Conservation (phyloP, 2,113 vertebrate genomes). For the Istiophorus platypterus region DNA sequence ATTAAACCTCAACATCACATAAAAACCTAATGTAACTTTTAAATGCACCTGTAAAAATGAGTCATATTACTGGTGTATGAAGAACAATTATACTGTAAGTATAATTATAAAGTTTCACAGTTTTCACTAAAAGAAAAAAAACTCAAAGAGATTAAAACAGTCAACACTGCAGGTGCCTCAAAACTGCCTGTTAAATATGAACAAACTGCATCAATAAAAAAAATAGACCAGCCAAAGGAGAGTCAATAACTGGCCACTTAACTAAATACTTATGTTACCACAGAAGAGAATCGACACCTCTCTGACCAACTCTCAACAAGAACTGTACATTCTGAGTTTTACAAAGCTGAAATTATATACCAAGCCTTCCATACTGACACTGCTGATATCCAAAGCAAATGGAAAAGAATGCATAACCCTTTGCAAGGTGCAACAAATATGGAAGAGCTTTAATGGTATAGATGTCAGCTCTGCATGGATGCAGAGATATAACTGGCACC, state of each 20-base stretch:
- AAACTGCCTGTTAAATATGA: not conserved
- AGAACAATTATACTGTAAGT: not conserved
- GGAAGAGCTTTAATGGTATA: not conserved
- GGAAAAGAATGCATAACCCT: not conserved
- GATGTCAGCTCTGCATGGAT: conserved; percentile 1
- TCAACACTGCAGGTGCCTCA: not conserved
- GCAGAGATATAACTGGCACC: no score
- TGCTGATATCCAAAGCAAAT: not conserved
- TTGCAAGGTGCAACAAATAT: not conserved
- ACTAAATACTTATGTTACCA: not conserved
- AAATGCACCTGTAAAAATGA: not conserved
- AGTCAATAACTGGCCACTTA: not conserved
- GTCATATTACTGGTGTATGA: not conserved
- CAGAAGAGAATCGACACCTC: not conserved
- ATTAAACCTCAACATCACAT: not conserved
- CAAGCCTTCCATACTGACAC: not conserved
- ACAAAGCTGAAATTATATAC: conserved; percentile 7
- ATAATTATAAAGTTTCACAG: not conserved
- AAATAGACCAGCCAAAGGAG: not conserved
- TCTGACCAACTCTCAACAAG: not conserved
- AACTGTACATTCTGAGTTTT: not conserved
- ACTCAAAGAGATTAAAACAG: not conserved
- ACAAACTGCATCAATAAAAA: not conserved
- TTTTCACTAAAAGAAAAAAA: not conserved
- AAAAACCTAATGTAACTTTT: not conserved